Base-by-base conservation (phyloP, 2,888 invertebrate species). In the Stomorhina lunata region DNA sequence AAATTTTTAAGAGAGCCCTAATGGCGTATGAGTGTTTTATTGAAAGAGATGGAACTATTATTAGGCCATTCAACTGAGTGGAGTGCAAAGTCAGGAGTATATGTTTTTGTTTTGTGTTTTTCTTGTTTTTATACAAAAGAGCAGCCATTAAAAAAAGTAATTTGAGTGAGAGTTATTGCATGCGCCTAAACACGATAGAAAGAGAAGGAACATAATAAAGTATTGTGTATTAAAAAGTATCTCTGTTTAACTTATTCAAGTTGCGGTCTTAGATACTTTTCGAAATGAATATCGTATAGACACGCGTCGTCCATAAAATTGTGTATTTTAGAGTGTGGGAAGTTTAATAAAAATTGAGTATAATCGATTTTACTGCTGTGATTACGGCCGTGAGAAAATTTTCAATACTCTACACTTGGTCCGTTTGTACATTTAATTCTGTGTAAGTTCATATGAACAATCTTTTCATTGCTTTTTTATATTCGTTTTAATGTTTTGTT, bases 221-320 rank as follows among this genome's bases (percentile, higher is more conserved):
- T 12, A 10, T 15, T 17, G 9, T 29, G 1, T 32, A n/a, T 63
- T 27, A 17, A 9, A n/a, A 15, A 4, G 25, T 20, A 9, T 73
- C 73, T 65, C 69, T 63, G 4, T 73, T 43, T 45, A 2, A 9
- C 80, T 4, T 15, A 5, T 25, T 7, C 22, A 12, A 1, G 10
- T 20, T 27, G 17, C 15, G 15, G 12, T 27, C 5, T 6, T 12
- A 43, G 20, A 32, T 29, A 17, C 6, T n/a, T 12, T 12, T 25
- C 55, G n/a, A 15, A 71, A 63, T 40, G 53, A 73, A 69, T 57
- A 48, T 59, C 45, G 40, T 34, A 43, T 34, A 66, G 88, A 86
- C 89, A 88, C 89, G 88, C 88, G 88, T 88, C 87, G 84, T 84
- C 85, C 85, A 84, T 88, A 86, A 88, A 87, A 88, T 86, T 76